phyloP scores from a whole-genome alignment of 2,113 vertebrate genomes.

The Chionodraco myersi region DNA sequence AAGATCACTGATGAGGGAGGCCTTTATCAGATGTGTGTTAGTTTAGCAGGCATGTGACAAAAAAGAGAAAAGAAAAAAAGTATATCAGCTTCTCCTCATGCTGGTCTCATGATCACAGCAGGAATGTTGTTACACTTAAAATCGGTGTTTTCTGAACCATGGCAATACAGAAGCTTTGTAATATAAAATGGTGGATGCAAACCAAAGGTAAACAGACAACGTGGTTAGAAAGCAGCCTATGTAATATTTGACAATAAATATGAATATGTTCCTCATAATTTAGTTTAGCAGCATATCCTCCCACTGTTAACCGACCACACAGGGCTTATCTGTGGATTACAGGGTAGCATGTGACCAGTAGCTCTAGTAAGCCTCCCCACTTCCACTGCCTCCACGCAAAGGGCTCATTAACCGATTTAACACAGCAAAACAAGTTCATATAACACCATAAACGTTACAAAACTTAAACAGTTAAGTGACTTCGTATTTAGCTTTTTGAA shows the following conservation, averaged over 20 bases:
- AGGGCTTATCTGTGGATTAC: conserved; percentile 78
- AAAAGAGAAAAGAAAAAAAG: conserved; percentile 1
- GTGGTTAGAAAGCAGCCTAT: neutral
- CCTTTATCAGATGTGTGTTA: conserved; percentile 32
- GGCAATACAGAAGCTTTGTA: neutral
- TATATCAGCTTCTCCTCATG: conserved; percentile 7
- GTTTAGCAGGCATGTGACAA: conserved; percentile 44
- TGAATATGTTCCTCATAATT: neutral
- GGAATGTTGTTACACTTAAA: conserved; percentile 39
- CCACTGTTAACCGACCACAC: conserved; percentile 51
- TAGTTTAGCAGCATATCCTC: neutral
- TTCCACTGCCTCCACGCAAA: conserved; percentile 2
- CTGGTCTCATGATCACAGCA: conserved; percentile 60
- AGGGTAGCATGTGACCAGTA: conserved; percentile 73
- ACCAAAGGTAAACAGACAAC: neutral
- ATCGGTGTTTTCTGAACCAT: neutral
- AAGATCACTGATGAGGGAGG: conserved; percentile 14
- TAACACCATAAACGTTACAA: neutral
- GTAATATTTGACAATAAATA: neutral
- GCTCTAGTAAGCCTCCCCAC: conserved; percentile 44
- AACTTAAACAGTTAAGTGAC: neutral
- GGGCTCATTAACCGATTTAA: neutral
- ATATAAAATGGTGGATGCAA: neutral
- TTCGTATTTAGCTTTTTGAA: fast-evolving
- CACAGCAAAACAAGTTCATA: neutral